A percentile compares a stretch with the other conserved stretches of the same genome.
Conservation (phyloP, 1,140 invertebrate species). For the Papilio machaon region DNA sequence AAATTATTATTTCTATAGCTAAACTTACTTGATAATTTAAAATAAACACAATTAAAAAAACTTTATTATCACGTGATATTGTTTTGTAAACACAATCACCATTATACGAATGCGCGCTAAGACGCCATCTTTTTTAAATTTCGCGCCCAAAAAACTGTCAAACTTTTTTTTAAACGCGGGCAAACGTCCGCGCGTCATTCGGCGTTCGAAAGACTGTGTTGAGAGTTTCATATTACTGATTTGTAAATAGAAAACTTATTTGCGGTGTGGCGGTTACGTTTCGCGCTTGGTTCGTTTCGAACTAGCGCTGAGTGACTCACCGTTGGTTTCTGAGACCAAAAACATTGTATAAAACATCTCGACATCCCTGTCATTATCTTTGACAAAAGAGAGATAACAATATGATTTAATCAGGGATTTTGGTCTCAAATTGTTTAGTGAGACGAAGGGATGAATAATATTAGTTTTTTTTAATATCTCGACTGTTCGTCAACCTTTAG, state of each 20-base stretch:
- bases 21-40: conserved; percentile 8
- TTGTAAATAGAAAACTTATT: conserved; percentile 67
- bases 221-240: conserved; percentile 57
- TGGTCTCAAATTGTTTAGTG: neutral
- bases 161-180: conserved; percentile 46
- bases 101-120: conserved; percentile 4
- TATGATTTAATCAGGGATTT: too few relatives aligned
- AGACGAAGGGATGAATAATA: conserved; percentile 16
- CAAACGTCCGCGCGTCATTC: conserved; percentile 56
- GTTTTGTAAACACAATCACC: conserved; percentile 30
- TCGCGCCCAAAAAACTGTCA: conserved; percentile 39
- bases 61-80: conserved; percentile 26
- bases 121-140: conserved; percentile 41
- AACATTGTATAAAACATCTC: too few relatives aligned
- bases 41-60: neutral
- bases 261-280: conserved; percentile 41
- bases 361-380: too few relatives aligned
- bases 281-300: neutral
- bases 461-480: conserved; percentile 12
- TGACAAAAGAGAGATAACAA: too few relatives aligned
- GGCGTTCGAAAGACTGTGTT: conserved; percentile 53
- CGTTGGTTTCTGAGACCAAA: too few relatives aligned
- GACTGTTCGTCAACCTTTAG: neutral
- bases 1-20: neutral
- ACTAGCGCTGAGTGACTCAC: conserved; percentile 3